Base-by-base conservation (phyloP, 2,797 vertebrate species). In the Myiotriccus ornatus region DNA sequence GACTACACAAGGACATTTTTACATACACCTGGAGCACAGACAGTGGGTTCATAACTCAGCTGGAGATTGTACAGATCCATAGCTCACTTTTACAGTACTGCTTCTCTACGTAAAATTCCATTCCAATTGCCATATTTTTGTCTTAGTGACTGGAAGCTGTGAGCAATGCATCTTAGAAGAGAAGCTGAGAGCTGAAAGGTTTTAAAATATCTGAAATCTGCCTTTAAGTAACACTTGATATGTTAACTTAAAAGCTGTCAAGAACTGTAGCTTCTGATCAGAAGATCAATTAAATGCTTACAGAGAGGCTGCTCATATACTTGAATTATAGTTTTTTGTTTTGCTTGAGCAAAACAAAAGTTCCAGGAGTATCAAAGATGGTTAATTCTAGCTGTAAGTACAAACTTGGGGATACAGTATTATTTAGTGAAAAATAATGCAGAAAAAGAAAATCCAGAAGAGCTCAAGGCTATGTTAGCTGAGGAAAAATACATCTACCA, bases 401-500 rank as follows among this genome's bases (percentile, higher is more conserved):
- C 8, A 63, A 59, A 46, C 41, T 30, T 49, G 34, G 3, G 24
- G 50, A 69, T 37, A 57, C 16, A 65, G 21, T 44, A 25, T 27
- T 7, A 64, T 35, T 43, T 2, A 69, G 34, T 55, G 28, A 76
- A 73, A 93, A 93, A 70, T 21, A 65, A 68, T 7, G 9, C 9
- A 5, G 24, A 13, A 55, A 64, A 71, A 59, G 30, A 64, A 84
- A 80, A 35, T 9, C 6, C 20, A 27, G 47, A 68, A 59, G 9
- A 88, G 92, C 27, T 62, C 43, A 77, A 63, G 53, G 11, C 21
- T 81, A 34, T 20, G 34, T 32, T 71, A 69, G 55, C 62, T 18
- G 44, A 86, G 69, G 19, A 87, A 92, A 95, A 90, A 63, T 35
- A 39, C 34, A 74, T 90, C 82, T 89, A 75, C 49, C 52, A 93